Evolutionary conservation across 2,888 invertebrate genomes (phyloP).

Genomic region (Leucophenga maculata): DNA sequence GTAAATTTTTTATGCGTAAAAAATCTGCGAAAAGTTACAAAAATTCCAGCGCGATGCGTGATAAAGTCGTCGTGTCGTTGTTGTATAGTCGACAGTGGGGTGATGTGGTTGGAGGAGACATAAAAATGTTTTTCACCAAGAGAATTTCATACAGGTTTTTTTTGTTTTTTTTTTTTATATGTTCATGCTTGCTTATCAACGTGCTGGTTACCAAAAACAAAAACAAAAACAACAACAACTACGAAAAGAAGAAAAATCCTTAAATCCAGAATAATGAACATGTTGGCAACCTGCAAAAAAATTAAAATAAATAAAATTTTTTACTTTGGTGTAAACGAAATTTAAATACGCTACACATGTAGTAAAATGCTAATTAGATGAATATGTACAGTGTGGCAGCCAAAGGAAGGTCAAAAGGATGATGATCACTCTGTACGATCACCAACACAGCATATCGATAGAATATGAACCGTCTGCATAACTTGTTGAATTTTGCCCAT

Average conservation of each 20-base stretch:
- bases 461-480: no score
- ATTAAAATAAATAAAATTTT: no score
- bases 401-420: no score
- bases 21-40: conserved; percentile 25
- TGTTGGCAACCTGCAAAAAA: conserved; percentile 9
- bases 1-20: conserved; percentile 23
- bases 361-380: no score
- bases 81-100: neutral
- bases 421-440: no score
- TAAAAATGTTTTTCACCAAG: neutral
- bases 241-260: no score
- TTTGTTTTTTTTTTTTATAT: conserved; percentile 2
- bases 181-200: conserved; percentile 23
- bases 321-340: no score
- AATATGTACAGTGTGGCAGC: no score
- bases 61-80: conserved; percentile 10
- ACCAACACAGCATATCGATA: no score
- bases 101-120: no score
- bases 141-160: conserved; percentile 6
- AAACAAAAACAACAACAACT: neutral
- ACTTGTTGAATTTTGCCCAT: no score
- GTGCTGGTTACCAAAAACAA: conserved; percentile 16
- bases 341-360: no score
- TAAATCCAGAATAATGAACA: conserved; percentile 12
- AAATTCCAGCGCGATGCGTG: conserved; percentile 20